phyloP scores from a whole-genome alignment of 2,888 invertebrate species.

The Drepanosiphum platanoidis region DNA sequence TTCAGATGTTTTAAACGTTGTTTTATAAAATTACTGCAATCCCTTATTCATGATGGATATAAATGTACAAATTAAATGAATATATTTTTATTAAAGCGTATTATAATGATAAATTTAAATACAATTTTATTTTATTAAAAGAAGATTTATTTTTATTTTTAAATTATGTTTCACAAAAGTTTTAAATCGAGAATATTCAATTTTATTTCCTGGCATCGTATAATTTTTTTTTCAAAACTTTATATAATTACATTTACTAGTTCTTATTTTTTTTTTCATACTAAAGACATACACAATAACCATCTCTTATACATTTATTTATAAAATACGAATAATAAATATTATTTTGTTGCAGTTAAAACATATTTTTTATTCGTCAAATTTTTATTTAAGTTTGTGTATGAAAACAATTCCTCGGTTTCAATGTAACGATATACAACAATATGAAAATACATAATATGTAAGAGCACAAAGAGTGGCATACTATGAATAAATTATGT shows the following conservation, averaged over 20 bases:
- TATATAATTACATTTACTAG: not conserved
- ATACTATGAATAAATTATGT: not conserved
- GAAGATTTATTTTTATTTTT: too few species aligned
- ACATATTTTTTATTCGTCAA: too few species aligned
- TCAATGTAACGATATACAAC: too few species aligned
- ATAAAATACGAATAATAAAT: not conserved
- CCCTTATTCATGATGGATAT: too few species aligned
- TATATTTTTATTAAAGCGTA: not conserved
- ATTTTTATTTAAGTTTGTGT: not conserved
- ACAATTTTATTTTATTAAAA: not conserved
- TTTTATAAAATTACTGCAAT: not conserved
- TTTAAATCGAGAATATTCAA: slow-evolving; percentile 9
- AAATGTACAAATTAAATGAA: too few species aligned
- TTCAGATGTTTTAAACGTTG: not conserved
- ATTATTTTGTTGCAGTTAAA: not conserved
- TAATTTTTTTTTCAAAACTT: slow-evolving; percentile 9
- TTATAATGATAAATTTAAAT: not conserved
- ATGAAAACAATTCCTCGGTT: not conserved
- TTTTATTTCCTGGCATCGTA: not conserved
- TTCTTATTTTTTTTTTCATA: not conserved
- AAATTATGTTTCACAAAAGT: not conserved
- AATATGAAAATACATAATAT: not conserved
- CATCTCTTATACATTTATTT: not conserved
- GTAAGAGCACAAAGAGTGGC: not conserved
- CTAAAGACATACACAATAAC: not conserved